Base-by-base conservation (phyloP, 2,113 vertebrate species). In the Seriola rivoliana region DNA sequence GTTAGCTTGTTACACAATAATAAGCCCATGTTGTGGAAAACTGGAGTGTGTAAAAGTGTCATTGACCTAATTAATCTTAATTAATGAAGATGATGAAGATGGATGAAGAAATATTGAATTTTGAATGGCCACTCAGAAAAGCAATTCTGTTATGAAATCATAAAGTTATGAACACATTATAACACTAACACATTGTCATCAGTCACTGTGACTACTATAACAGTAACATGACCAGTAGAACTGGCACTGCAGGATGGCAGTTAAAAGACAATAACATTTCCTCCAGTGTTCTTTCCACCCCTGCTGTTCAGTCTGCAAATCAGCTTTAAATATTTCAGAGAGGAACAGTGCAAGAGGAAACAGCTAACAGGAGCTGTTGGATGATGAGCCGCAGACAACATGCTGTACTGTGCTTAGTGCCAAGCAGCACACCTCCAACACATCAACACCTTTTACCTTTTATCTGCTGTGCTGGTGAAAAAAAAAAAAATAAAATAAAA, bases 361-460 rank as follows among this genome's bases (percentile, higher is more conserved):
- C 32, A 19, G 14, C 16, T 3, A 7, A 34, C 50, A n/a, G 52
- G 38, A 58, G 72, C 42, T 62, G 40, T 10, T 34, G 4, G 21
- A 52, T 38, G 32, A 38, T 48, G 44, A 64, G 68, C 68, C 64
- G 8, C 59, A 54, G 48, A 36, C 40, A 46, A 42, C 23, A 71
- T 4, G 10, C 16, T 11, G 17, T 5, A 38, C 52, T 76, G 50
- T 42, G 46, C 34, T 12, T 5, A 23, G 29, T 48, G 54, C 19
- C 40, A 46, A 29, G 36, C 40, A 69, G 42, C 8, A 50, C 38
- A 62, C 19, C 40, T 23, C n/a, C 21, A 40, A 62, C 66, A 70
- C 13, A 12, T 44, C 48, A n/a, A 66, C 50, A 40, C 59, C 6
- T 52, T 71, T 71, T 63, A 44, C 4, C 69, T 44, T 32, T 64